Conservation (phyloP, 2,797 vertebrate genomes). For the Antennarius maculatus region DNA sequence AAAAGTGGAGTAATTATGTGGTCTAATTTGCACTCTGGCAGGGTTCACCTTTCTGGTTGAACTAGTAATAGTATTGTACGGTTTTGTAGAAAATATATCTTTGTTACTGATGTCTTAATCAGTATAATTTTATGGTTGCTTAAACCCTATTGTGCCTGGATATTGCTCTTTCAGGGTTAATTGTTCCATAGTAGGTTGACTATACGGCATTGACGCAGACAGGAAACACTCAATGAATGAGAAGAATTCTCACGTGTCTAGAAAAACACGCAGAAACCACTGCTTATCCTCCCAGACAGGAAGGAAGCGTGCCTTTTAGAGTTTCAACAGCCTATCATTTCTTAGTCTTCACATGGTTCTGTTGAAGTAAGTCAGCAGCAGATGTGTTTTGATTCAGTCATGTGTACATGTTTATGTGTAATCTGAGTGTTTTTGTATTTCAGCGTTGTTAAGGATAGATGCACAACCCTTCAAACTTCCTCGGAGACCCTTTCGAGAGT, state of each 20-base stretch:
- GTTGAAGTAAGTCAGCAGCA: neutral
- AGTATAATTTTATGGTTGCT: slow-evolving; percentile 34
- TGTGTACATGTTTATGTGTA: slow-evolving; percentile 13
- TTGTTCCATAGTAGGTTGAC: slow-evolving; percentile 25
- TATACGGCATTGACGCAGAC: slow-evolving; percentile 51
- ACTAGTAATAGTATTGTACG: slow-evolving; percentile 31
- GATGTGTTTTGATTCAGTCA: neutral
- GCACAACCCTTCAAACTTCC: slow-evolving; percentile 60
- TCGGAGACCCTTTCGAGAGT: slow-evolving; percentile 61
- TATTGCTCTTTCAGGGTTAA: slow-evolving; percentile 5
- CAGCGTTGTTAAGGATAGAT: slow-evolving; percentile 49
- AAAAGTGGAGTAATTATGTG: slow-evolving; percentile 55
- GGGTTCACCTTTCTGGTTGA: slow-evolving; percentile 37
- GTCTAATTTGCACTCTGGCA: slow-evolving; percentile 59
- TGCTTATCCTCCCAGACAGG: slow-evolving; percentile 61
- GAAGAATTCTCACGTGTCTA: slow-evolving; percentile 68
- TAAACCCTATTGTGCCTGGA: slow-evolving; percentile 10
- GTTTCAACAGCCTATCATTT: slow-evolving; percentile 26
- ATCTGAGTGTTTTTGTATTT: slow-evolving; percentile 41
- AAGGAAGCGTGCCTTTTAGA: slow-evolving; percentile 70
- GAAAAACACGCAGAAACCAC: slow-evolving; percentile 55
- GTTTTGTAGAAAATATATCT: slow-evolving; percentile 35
- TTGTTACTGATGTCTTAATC: slow-evolving; percentile 28
- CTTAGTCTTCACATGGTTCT: neutral
- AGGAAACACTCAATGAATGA: slow-evolving; percentile 82